A percentile compares a stretch with the other conserved stretches of the same genome.
Conservation (phyloP, 1,140 invertebrate species). For the Drosophila quadrilineata region DNA sequence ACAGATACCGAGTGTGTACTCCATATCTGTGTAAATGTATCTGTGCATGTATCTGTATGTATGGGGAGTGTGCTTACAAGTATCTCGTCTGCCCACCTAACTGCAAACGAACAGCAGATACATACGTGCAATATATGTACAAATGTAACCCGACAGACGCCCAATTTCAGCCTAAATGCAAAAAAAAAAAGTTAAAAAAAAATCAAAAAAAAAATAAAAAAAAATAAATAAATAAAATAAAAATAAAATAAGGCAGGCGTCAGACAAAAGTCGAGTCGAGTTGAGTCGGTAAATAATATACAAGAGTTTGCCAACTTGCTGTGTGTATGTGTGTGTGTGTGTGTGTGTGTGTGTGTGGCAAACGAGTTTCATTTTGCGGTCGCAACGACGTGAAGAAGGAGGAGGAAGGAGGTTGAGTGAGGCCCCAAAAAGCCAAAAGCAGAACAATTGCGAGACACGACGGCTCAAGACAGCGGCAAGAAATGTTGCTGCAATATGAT, state of each 20-base stretch:
- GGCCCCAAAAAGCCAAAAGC: slow-evolving; percentile 64
- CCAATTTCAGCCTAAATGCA: slow-evolving; percentile 51
- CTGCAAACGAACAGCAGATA: slow-evolving; percentile 2
- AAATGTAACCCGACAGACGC: slow-evolving; percentile 40
- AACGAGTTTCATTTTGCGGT: slow-evolving; percentile 59
- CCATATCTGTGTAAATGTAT: neutral
- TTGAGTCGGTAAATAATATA: slow-evolving; percentile 46
- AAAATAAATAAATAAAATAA: slow-evolving; percentile 5
- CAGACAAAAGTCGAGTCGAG: too few relatives aligned
- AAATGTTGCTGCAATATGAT: slow-evolving; percentile 63
- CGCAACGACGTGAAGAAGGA: too few relatives aligned
- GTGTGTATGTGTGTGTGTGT: slow-evolving; percentile 7
- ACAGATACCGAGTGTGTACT: slow-evolving; percentile 33
- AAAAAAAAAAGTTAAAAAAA: slow-evolving; percentile 30
- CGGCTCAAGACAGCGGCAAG: slow-evolving; percentile 31
- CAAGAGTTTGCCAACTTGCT: slow-evolving; percentile 26
- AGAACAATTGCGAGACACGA: slow-evolving; percentile 68
- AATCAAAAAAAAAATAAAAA: slow-evolving; percentile 17
- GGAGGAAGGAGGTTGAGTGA: too few relatives aligned
- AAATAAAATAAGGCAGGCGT: slow-evolving; percentile 31
- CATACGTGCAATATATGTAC: slow-evolving; percentile 4
- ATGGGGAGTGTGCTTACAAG: slow-evolving; percentile 14
- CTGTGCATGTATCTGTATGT: neutral
- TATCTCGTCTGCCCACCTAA: slow-evolving; percentile 48
- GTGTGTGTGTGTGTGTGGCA: slow-evolving; percentile 32